Percentiles rank a stretch among this genome's conserved stretches.
Conservation (phyloP, 2,113 vertebrate genomes). For the Zapornia atra region DNA sequence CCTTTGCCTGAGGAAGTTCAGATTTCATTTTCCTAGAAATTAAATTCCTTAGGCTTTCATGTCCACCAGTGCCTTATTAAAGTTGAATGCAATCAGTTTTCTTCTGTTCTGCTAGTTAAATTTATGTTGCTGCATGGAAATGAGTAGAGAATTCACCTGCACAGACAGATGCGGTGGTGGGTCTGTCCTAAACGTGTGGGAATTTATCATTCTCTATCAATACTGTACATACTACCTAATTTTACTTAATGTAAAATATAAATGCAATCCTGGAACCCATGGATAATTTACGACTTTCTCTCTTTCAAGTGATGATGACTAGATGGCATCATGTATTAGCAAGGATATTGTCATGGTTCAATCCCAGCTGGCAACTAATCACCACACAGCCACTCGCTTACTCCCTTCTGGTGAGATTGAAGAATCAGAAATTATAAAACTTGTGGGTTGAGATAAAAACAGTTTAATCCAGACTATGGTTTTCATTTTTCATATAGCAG, state of each 20-base stretch:
- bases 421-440: no score
- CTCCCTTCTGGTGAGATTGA: no score
- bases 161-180: neutral
- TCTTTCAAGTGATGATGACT: neutral
- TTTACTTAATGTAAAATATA: neutral
- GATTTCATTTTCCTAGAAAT: neutral
- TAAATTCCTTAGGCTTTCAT: neutral
- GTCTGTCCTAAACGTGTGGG: neutral
- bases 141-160: neutral
- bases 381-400: no score
- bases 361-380: no score
- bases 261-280: neutral
- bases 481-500: neutral
- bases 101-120: neutral
- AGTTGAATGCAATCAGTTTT: rapidly evolving
- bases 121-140: neutral
- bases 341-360: neutral
- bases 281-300: neutral
- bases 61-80: neutral
- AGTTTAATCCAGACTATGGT: neutral
- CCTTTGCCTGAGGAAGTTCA: neutral
- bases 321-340: neutral
- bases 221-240: neutral
- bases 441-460: no score
- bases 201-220: neutral